Conservation (phyloP, 2,888 invertebrate species). For the Drosophila antonietae region DNA sequence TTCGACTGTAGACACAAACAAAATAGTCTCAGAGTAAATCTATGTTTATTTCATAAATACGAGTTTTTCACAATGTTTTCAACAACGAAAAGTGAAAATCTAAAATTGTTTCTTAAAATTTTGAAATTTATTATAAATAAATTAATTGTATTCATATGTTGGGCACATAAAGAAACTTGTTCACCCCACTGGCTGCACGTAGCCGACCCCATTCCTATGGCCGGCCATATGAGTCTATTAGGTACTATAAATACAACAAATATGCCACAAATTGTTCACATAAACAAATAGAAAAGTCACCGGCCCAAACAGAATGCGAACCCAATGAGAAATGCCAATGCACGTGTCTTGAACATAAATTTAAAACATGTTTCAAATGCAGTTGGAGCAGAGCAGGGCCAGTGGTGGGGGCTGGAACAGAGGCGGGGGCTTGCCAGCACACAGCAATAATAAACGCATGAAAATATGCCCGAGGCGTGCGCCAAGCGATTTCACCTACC, state of each 20-base stretch:
- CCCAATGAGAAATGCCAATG: conserved; percentile 68
- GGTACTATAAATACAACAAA: conserved; percentile 72
- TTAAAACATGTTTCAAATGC: conserved; percentile 79
- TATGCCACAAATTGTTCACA: conserved; percentile 66
- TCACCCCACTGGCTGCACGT: neutral
- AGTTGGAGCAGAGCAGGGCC: conserved; percentile 20
- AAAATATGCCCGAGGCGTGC: conserved; percentile 78
- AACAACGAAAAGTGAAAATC: neutral
- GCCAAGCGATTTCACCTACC: conserved; percentile 77
- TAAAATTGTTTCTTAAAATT: neutral
- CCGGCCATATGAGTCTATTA: conserved; percentile 33
- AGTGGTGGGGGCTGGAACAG: neutral
- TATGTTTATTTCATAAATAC: neutral
- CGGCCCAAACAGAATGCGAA: conserved; percentile 55
- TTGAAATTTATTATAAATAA: neutral
- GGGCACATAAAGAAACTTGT: neutral
- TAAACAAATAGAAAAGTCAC: conserved; percentile 69
- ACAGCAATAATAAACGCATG: conserved; percentile 76
- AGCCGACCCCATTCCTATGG: conserved; percentile 1
- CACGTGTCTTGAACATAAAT: conserved; percentile 78
- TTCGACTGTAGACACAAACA: neutral
- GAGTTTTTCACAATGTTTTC: neutral
- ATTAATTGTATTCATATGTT: neutral
- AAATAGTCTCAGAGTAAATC: neutral
- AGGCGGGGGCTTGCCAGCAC: neutral